Conservation (phyloP, 2,888 invertebrate genomes). For the Unio pictorum region DNA sequence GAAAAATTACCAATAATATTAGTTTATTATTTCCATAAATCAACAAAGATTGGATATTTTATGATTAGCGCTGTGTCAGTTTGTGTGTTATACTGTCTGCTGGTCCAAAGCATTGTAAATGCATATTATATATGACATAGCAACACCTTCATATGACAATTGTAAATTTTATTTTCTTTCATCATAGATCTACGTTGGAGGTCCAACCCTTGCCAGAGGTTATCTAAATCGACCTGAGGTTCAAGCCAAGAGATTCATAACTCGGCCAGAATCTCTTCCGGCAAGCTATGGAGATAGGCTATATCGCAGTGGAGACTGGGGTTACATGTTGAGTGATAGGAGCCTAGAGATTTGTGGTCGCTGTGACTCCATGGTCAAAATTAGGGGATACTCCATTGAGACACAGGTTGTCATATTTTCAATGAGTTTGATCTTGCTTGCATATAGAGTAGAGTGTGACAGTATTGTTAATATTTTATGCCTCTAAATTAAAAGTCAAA, state of each 20-base stretch:
- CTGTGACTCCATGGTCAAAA: conserved; percentile 72
- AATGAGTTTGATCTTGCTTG: no score
- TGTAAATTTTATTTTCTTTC: neutral
- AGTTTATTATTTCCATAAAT: no score
- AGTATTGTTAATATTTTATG: no score
- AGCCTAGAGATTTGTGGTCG: conserved; percentile 72
- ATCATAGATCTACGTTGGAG: conserved; percentile 65
- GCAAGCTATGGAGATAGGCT: conserved; percentile 46
- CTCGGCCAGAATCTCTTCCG: conserved; percentile 48
- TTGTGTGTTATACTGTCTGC: neutral
- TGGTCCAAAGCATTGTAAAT: neutral
- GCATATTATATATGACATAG: neutral
- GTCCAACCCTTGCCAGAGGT: conserved; percentile 70
- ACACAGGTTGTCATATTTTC: conserved; percentile 56
- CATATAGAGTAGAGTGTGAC: no score
- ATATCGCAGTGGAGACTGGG: conserved; percentile 72
- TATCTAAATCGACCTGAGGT: conserved; percentile 71
- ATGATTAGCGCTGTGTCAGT: no score
- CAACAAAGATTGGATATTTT: no score
- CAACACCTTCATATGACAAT: neutral
- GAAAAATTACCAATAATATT: no score
- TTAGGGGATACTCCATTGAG: conserved; percentile 73
- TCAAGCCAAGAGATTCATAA: conserved; percentile 62
- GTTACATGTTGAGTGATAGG: conserved; percentile 71
- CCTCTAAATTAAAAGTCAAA: no score